Base-by-base conservation (phyloP, 1,140 invertebrate genomes). In the Chironomus striatipennis region DNA sequence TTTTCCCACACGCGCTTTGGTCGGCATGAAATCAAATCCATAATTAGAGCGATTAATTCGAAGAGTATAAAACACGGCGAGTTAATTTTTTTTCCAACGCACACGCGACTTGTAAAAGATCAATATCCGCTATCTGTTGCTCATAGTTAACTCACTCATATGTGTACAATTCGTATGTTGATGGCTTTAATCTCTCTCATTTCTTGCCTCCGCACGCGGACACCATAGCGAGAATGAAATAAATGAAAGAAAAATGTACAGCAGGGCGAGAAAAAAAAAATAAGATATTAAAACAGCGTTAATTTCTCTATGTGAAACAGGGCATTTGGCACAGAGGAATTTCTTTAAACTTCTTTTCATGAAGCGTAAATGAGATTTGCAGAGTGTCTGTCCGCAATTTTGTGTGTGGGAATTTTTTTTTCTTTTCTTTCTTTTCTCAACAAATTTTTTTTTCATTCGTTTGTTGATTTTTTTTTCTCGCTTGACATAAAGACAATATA, bases 281-380 rank as follows among this genome's bases (percentile, higher is more conserved):
- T 57, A 57, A 57, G 47, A 57, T 57, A 57, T 57, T 57, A 57
- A 57, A 57, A 57, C n/a, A 57, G 47, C 47, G 47, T 57, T 57
- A 57, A 57, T 57, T 57, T 57, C 47, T 57, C 47, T 57, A 57
- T 57, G 47, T 57, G 47, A 57, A 57, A 57, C 47, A 57, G 47
- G 47, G 47, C 47, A 57, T 57, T 57, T 57, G 47, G 47, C 47
- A 57, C 47, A n/a, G 47, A 57, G 47, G 47, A 57, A 57, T 57
- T 57, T 57, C 24, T 34, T 34, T 34, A 34, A 34, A 34, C 24
- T 34, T 34, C 24, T 34, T 34, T 34, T 34, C 24, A 34, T 34
- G n/a, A 57, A n/a, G 47, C 47, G n/a, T 47, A 47, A 34, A 34
- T 34, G 24, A 34, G 24, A 34, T 34, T 34, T 34, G 24, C 24